These are phyloP conservation scores for Maccullochella peelii DNA, from an alignment of 2,113 vertebrate species.

Conservation along the genomic window DNA sequence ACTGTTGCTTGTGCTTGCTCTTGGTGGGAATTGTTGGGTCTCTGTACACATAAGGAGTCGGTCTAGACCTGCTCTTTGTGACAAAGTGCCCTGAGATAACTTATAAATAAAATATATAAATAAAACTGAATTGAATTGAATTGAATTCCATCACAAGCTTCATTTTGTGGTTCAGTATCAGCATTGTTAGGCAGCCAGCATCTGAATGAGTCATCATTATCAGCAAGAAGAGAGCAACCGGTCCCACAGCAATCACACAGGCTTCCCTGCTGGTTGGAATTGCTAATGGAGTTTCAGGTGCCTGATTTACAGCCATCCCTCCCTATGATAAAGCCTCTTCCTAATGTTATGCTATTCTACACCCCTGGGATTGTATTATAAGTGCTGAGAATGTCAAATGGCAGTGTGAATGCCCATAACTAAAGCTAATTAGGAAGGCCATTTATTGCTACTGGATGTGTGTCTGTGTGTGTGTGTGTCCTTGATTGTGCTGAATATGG, in stretches of 20 bases:
- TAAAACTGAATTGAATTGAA: no score
- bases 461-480: constrained; percentile 21
- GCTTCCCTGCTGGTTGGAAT: constrained; percentile 56
- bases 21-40: no score
- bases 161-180: constrained; percentile 23
- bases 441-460: constrained; percentile 43
- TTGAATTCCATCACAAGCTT: constrained; percentile 31
- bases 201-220: constrained; percentile 61
- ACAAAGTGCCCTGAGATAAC: no score
- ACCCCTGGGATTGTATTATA: constrained; percentile 65
- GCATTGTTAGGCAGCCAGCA: constrained; percentile 28
- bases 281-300: constrained; percentile 73
- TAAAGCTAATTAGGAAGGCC: constrained; percentile 66
- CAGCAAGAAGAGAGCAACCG: constrained; percentile 41
- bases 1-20: no score
- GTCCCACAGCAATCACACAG: constrained; percentile 63
- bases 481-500: constrained; percentile 17
- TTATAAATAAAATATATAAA: no score
- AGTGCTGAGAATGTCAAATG: constrained; percentile 67
- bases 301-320: constrained; percentile 66
- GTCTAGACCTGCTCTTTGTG: no score
- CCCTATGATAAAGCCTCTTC: constrained; percentile 46
- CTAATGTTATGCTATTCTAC: constrained; percentile 60
- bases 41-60: no score
- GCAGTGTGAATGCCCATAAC: constrained; percentile 62